phyloP scores from a whole-genome alignment of 1,140 invertebrate genomes.

The Chrysomallon squamiferum region DNA sequence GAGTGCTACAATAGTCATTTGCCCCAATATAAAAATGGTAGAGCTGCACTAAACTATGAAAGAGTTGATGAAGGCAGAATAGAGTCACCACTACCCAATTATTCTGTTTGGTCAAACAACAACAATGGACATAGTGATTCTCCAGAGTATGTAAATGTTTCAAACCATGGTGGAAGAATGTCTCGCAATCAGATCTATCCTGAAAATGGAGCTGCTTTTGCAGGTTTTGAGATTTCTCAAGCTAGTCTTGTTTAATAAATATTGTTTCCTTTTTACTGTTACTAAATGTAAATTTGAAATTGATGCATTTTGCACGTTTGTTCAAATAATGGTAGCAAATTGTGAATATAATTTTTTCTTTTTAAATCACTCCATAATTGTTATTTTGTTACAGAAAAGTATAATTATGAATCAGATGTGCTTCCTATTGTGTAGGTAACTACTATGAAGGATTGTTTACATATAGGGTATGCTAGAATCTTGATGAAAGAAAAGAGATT shows the following conservation, averaged over 20 bases:
- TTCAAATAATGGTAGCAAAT: no score
- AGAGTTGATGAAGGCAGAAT: neutral
- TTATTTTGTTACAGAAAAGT: no score
- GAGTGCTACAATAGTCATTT: constrained; percentile 1
- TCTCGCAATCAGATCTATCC: constrained; percentile 29
- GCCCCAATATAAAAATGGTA: neutral
- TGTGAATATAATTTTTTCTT: no score
- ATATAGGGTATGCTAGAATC: no score
- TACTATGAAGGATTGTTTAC: no score
- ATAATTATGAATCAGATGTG: no score
- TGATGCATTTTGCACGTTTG: no score
- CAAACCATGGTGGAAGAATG: constrained; percentile 13
- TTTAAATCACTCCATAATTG: no score
- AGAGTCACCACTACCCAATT: neutral
- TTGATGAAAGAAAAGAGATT: no score
- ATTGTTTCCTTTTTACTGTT: neutral
- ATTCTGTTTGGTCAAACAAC: constrained; percentile 8
- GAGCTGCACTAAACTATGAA: neutral
- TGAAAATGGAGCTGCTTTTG: constrained; percentile 14
- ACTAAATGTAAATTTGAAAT: neutral
- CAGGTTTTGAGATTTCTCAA: constrained; percentile 23
- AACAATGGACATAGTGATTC: neutral
- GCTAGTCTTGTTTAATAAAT: constrained; percentile 25
- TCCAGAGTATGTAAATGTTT: constrained; percentile 6
- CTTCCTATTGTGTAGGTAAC: no score